Conservation (phyloP, 2,888 invertebrate species). For the Drosophila aldrichi region DNA sequence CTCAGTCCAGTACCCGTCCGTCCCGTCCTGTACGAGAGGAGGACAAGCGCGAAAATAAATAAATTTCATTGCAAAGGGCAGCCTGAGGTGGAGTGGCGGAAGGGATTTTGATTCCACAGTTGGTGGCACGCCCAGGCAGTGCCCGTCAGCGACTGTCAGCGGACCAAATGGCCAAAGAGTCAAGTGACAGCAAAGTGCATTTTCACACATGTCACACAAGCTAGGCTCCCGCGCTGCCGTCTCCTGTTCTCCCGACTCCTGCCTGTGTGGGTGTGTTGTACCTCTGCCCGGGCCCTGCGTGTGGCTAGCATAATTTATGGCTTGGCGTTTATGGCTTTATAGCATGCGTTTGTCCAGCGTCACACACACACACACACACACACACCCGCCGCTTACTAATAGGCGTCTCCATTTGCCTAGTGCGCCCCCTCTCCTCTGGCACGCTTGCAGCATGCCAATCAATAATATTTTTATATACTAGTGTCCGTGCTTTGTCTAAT, state of each 20-base stretch:
- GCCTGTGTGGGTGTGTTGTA: neutral
- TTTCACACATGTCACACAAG: constrained; percentile 74
- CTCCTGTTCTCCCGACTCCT: neutral
- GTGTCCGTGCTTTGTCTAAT: constrained; percentile 60
- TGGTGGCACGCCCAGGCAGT: constrained; percentile 1
- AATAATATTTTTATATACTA: constrained; percentile 62
- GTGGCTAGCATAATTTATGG: constrained; percentile 72
- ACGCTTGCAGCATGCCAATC: constrained; percentile 39
- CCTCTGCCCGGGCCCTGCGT: constrained; percentile 25
- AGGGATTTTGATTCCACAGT: constrained; percentile 29
- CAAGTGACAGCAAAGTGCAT: constrained; percentile 75
- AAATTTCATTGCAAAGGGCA: constrained; percentile 40
- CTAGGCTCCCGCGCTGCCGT: neutral
- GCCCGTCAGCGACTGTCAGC: constrained; percentile 44
- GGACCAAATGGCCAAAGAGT: constrained; percentile 50
- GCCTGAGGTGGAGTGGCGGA: neutral
- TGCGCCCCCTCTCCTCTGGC: neutral
- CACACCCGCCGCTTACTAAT: constrained; percentile 45
- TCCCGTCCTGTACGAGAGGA: neutral
- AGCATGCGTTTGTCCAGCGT: constrained; percentile 67
- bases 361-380: constrained; percentile 2
- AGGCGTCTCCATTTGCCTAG: constrained; percentile 38
- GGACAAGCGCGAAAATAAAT: constrained; percentile 52
- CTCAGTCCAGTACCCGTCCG: constrained; percentile 11
- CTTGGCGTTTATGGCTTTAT: constrained; percentile 74